Percentiles rank a stretch among this genome's conserved stretches.
Conservation (phyloP, 2,113 vertebrate species). For the Chamaetylas fuelleborni region DNA sequence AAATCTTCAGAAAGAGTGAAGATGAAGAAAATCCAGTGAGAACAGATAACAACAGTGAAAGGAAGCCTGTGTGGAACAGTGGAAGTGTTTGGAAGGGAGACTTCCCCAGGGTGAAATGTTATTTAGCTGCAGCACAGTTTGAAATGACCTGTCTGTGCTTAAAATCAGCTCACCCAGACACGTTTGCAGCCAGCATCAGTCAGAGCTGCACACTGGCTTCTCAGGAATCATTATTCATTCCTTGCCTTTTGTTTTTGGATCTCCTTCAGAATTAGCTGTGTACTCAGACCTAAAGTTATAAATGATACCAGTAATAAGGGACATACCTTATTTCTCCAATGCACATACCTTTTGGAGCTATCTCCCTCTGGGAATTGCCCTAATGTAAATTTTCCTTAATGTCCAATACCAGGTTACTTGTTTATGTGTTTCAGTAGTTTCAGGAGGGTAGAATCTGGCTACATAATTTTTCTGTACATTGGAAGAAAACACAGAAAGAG, state of each 20-base stretch:
- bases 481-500: neutral
- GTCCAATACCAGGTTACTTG: neutral
- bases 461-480: neutral
- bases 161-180: neutral
- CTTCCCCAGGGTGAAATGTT: neutral
- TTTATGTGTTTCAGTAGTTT: neutral
- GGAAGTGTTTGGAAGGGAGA: constrained; percentile 6
- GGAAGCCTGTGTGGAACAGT: neutral
- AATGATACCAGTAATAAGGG: neutral
- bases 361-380: neutral
- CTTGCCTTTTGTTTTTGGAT: neutral
- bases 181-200: neutral
- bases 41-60: neutral
- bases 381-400: neutral
- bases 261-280: neutral
- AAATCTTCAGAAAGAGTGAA: neutral
- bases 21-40: neutral
- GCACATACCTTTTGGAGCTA: neutral
- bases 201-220: neutral
- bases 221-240: neutral
- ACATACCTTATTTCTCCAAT: neutral
- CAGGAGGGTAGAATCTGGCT: neutral
- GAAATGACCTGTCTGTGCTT: neutral
- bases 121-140: neutral
- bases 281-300: neutral